A percentile compares a stretch with the other conserved stretches of the same genome.
Conservation (phyloP, 92 coral and sea anemone species). For the Nematostella vectensis region DNA sequence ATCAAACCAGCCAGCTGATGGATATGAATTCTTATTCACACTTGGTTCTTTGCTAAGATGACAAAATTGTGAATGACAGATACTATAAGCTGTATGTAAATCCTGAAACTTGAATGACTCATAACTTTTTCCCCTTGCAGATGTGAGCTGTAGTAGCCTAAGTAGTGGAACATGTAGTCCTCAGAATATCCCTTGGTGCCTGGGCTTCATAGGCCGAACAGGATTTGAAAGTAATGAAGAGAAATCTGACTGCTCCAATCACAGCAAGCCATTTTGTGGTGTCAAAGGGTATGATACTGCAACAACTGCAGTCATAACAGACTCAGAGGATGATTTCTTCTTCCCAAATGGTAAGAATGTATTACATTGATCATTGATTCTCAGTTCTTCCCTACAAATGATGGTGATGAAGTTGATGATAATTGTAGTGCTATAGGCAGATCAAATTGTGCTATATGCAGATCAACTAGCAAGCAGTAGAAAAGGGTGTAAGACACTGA, state of each 20-base stretch:
- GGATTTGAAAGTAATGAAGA: constrained; percentile 65
- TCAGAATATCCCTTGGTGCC: constrained; percentile 23
- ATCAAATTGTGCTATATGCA: no score
- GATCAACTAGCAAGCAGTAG: no score
- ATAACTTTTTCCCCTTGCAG: constrained; percentile 24
- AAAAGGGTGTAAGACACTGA: no score
- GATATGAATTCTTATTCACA: neutral
- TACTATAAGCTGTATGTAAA: no score
- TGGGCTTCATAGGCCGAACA: constrained; percentile 36
- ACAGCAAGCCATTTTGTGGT: constrained; percentile 9
- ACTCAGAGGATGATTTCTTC: constrained; percentile 83
- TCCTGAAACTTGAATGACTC: no score
- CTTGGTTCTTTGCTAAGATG: no score
- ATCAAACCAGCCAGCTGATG: neutral
- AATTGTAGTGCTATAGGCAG: no score
- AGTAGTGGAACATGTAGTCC: constrained; percentile 45
- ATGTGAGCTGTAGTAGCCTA: constrained; percentile 40
- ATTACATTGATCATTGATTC: no score
- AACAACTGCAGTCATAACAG: constrained; percentile 75
- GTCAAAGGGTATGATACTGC: constrained; percentile 77
- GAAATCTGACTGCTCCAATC: constrained; percentile 38
- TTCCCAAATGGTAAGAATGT: constrained; percentile 75
- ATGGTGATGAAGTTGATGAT: no score
- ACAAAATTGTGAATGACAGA: no score
- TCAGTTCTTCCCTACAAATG: no score